A percentile compares a stretch with the other conserved stretches of the same genome.
Evolutionary conservation across 2,113 vertebrate species (phyloP).

Genomic region (Platichthys flesus): DNA sequence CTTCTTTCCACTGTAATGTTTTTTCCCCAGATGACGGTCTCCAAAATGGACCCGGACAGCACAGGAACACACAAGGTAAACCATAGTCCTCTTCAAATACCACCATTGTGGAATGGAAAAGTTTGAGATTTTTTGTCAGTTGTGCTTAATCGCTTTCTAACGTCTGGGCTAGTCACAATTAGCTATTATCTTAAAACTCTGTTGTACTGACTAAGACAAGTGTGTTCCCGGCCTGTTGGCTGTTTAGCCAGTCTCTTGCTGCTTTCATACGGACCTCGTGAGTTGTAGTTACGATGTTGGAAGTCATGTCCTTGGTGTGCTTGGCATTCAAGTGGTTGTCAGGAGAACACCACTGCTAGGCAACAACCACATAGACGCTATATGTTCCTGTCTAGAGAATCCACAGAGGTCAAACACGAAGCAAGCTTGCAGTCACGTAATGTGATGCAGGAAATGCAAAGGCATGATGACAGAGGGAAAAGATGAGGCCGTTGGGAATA

Average conservation of each 20-base stretch:
- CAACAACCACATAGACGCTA: neutral
- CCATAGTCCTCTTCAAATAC: neutral
- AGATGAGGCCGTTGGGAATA: neutral
- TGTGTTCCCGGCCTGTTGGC: too few relatives aligned
- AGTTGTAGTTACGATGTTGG: too few relatives aligned
- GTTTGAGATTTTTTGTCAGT: neutral
- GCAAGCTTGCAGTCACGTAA: neutral
- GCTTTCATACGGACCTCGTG: too few relatives aligned
- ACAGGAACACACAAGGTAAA: slow-evolving; percentile 83
- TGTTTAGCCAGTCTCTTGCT: too few relatives aligned
- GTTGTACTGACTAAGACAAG: too few relatives aligned
- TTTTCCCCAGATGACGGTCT: slow-evolving; percentile 80
- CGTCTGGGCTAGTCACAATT: too few relatives aligned
- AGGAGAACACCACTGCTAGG: too few relatives aligned
- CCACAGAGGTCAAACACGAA: neutral
- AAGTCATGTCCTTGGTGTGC: too few relatives aligned
- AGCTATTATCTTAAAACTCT: too few relatives aligned
- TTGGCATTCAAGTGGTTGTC: too few relatives aligned
- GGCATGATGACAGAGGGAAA: neutral
- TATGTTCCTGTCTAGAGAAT: neutral
- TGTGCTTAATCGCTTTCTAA: too few relatives aligned
- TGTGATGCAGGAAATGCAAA: neutral
- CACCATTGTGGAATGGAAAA: too few relatives aligned
- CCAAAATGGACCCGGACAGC: slow-evolving; percentile 82
- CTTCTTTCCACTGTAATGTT: slow-evolving; percentile 1